A percentile compares a stretch with the other conserved stretches of the same genome.
These are phyloP conservation scores for Pseudanteris insignis DNA, from an alignment of 2,888 invertebrate species.

Conservation along the genomic window DNA sequence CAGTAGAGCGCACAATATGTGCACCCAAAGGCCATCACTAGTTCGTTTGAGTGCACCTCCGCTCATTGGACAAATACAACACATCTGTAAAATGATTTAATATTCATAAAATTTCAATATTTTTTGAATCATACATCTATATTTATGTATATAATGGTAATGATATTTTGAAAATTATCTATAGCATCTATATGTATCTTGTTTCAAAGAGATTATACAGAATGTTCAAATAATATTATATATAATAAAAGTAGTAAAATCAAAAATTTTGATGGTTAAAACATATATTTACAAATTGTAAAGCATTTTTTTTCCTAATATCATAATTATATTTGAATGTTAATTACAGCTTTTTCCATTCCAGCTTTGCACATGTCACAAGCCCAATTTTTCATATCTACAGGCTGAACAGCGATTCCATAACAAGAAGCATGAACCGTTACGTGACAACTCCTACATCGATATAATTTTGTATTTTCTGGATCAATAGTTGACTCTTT, in stretches of 20 bases:
- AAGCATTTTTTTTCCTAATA: no score
- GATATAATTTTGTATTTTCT: constrained; percentile 65
- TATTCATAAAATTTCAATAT: background rate
- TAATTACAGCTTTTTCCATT: constrained; percentile 38
- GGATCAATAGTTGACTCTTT: constrained; percentile 59
- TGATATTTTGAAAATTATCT: no score
- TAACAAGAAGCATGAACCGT: constrained; percentile 71
- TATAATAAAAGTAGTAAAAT: no score
- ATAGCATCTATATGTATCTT: no score
- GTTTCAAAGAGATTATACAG: no score
- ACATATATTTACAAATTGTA: no score
- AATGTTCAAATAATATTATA: no score
- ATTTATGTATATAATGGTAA: no score
- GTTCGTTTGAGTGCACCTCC: constrained; percentile 75
- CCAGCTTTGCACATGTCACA: constrained; percentile 66
- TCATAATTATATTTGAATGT: no score
- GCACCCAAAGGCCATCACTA: constrained; percentile 73
- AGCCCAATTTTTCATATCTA: constrained; percentile 62
- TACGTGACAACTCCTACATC: constrained; percentile 70
- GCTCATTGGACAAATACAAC: constrained; percentile 70
- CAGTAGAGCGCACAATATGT: constrained; percentile 74
- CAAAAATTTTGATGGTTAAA: no score
- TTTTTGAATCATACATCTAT: no score
- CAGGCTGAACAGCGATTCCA: constrained; percentile 61
- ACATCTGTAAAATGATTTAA: constrained; percentile 49